phyloP scores from a whole-genome alignment of 2,888 invertebrate species.

The Argynnis bischoffii region DNA sequence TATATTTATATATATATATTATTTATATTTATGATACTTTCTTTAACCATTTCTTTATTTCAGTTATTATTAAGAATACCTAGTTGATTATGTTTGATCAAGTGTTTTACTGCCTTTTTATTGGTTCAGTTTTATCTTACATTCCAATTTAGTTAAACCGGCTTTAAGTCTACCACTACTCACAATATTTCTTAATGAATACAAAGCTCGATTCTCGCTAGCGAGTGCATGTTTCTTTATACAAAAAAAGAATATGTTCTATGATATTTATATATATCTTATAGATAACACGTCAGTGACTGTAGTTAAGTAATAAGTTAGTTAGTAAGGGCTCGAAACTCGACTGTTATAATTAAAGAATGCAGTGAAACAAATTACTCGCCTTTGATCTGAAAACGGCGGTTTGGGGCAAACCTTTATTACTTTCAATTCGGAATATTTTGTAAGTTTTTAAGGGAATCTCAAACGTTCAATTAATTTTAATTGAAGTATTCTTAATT shows the following conservation, averaged over 20 bases:
- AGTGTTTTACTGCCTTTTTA: slow-evolving; percentile 46
- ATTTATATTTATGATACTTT: too few species aligned
- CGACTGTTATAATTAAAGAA: slow-evolving; percentile 48
- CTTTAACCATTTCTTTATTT: background rate
- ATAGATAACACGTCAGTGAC: background rate
- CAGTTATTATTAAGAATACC: slow-evolving; percentile 24
- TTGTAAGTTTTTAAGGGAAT: slow-evolving; percentile 14
- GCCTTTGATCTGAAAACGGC: slow-evolving; percentile 42
- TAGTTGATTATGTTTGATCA: slow-evolving; percentile 56
- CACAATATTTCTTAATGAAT: background rate
- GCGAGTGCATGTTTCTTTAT: background rate
- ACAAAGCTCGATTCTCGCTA: slow-evolving; percentile 1
- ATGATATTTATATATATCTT: background rate
- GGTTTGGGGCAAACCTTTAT: slow-evolving; percentile 26
- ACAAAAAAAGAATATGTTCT: background rate
- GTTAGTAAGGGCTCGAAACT: slow-evolving; percentile 25
- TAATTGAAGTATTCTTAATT: slow-evolving; percentile 17
- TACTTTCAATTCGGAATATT: slow-evolving; percentile 22
- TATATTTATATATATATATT: too few species aligned
- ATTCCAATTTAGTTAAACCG: slow-evolving; percentile 47
- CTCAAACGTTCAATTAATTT: slow-evolving; percentile 16
- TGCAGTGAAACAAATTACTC: slow-evolving; percentile 46
- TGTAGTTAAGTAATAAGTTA: background rate
- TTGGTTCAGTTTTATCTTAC: slow-evolving; percentile 48
- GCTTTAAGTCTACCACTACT: slow-evolving; percentile 33